Conservation (phyloP, 1,140 invertebrate species). For the Conus ventricosus region DNA sequence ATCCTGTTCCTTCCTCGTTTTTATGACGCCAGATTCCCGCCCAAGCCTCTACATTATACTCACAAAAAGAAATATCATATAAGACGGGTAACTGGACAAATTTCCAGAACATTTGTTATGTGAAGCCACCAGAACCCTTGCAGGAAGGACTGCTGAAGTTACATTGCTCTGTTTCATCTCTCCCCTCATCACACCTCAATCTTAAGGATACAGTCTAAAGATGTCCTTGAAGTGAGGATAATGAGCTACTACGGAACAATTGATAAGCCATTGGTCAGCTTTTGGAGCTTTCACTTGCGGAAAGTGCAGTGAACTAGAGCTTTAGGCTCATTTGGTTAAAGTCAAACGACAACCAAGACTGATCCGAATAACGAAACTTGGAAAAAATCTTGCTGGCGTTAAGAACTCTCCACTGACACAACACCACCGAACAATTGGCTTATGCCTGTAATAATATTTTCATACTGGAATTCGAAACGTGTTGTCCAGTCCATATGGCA, state of each 20-base stretch:
- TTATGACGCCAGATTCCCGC: background rate
- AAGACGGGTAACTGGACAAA: background rate
- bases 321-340: background rate
- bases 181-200: background rate
- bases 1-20: background rate
- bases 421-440: no score
- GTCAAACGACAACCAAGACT: no score
- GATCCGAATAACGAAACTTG: no score
- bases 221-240: background rate
- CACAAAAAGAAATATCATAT: background rate
- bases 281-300: background rate
- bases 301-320: background rate
- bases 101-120: background rate
- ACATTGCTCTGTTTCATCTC: slow-evolving; percentile 8
- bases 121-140: background rate
- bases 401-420: no score
- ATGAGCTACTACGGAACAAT: background rate
- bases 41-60: no score
- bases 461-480: no score
- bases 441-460: no score
- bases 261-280: background rate
- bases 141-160: slow-evolving; percentile 12
- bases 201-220: slow-evolving; percentile 16
- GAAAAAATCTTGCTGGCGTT: no score
- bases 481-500: no score